Conservation (phyloP, 2,888 invertebrate species). For the Tricholauxania praeusta region DNA sequence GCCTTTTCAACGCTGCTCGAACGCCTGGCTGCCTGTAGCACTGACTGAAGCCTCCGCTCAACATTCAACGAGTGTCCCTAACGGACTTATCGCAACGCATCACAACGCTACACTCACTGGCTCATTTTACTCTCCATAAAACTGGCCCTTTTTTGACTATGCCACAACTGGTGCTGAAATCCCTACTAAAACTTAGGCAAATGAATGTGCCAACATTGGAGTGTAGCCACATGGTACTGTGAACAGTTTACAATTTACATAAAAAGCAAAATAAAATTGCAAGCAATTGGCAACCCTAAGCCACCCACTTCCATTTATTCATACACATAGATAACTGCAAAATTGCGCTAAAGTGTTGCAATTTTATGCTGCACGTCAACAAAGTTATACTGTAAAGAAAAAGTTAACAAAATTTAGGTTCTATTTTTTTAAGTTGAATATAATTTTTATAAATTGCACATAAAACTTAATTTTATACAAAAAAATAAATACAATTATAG, state of each 20-base stretch:
- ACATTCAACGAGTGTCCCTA: constrained; percentile 18
- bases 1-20: constrained; percentile 36
- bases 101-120: constrained; percentile 2
- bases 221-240: background rate
- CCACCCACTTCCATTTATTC: background rate
- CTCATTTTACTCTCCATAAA: background rate
- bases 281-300: background rate
- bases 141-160: background rate
- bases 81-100: constrained; percentile 6
- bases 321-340: background rate
- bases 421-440: background rate
- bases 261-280: background rate
- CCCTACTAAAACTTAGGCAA: constrained; percentile 1
- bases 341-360: constrained; percentile 31
- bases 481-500: too few relatives aligned
- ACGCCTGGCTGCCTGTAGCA: constrained; percentile 6
- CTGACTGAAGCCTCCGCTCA: too few relatives aligned
- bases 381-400: background rate
- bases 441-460: too few relatives aligned
- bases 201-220: constrained; percentile 9
- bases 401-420: background rate
- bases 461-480: too few relatives aligned
- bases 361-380: constrained; percentile 19
- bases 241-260: background rate
- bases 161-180: background rate